Evolutionary conservation across 2,888 invertebrate species (phyloP), one percentile per base, ranked within the genome.

Genomic region (Cosmia pyralina): DNA sequence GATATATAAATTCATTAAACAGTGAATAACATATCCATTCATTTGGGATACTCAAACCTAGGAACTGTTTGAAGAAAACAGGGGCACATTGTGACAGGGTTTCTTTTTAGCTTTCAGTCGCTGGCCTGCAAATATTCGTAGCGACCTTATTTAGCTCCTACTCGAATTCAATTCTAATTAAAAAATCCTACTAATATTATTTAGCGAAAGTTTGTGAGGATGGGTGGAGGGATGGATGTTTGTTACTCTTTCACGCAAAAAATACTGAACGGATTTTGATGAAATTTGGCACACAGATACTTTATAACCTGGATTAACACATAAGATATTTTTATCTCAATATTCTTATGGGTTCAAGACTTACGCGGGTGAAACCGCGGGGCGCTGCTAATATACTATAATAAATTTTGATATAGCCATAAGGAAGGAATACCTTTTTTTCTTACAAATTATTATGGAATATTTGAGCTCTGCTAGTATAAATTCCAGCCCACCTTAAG

Each of bases 401-500:
- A 22, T 15, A 53, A 53, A 53, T 22, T 13, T 11, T 13, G 53
- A 22, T 53, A 22, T 53, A 50, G 8, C 8, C 50, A 19, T 50
- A 41, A 17, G 6, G 6, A 41, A 48, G 4, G 5, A 2, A 0
- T 1, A 17, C 4, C 8, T 0, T 17, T 38, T 57, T 69, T 69
- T 22, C 48, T 0, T 15, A 19, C 13, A 44, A 50, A 57, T 69
- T 50, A 57, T n/a, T 10, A 66, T 66, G 4, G 4, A 6, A 59
- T 6, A 75, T 46, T 4, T 38, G 0, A 15, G 17, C 5, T 50
- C 19, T 50, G 44, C 50, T 44, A 67, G 4, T n/a, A 58, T 58
- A 48, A 50, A 79, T 58, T 44, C 46, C 63, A 8, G 41, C 55
- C 50, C 53, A 67, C 52, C 28, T 41, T 15, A 13, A 46, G 46